Base-by-base conservation (phyloP, 2,113 vertebrate species). In the Jaculus jaculus region DNA sequence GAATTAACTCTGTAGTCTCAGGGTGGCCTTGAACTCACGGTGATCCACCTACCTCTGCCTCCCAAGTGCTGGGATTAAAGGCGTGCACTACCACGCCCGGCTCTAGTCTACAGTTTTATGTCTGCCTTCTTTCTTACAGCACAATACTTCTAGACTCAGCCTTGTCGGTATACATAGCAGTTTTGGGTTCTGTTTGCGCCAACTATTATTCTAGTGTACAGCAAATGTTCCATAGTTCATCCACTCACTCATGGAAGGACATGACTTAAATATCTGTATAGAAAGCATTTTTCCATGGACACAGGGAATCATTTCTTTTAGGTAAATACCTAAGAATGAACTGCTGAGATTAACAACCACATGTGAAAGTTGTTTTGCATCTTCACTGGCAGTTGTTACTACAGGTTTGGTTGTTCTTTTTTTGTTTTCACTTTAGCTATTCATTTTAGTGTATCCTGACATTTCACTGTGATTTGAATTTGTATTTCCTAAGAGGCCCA, bases 391-490 rank as follows among this genome's bases (percentile, higher is more conserved):
- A 79, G 39, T 82, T 34, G 28, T 47, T 54, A 73, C 28, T 87
- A 34, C n/a, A 34, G 20, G 54, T 54, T 16, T 54, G n/a, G n/a
- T 20, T 17, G 2, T 7, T 85, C 30, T 91, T 95, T 61, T 89
- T 65, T 88, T 34, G 78, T 96, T 73, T 89, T 60, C 51, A 83
- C 66, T 73, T 75, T 63, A 75, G 63, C n/a, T 54, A 84, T 73
- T 60, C 61, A 80, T 51, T 21, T 87, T 58, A 68, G 30, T 54
- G 9, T 60, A 5, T 11, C 87, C 26, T 63, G 20, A 32, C 78
- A 90, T 34, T 60, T 81, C 51, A 30, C 15, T 65, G 39, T 73
- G 80, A 60, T 66, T 94, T 90, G 80, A 89, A 91, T 83, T 88
- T 93, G 30, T 18, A 84, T 83, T 91, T 89, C 77, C 65, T 75